Evolutionary conservation across 2,797 vertebrate genomes (phyloP), one percentile per base, ranked within the genome.

Genomic region (Mergus octosetaceus): DNA sequence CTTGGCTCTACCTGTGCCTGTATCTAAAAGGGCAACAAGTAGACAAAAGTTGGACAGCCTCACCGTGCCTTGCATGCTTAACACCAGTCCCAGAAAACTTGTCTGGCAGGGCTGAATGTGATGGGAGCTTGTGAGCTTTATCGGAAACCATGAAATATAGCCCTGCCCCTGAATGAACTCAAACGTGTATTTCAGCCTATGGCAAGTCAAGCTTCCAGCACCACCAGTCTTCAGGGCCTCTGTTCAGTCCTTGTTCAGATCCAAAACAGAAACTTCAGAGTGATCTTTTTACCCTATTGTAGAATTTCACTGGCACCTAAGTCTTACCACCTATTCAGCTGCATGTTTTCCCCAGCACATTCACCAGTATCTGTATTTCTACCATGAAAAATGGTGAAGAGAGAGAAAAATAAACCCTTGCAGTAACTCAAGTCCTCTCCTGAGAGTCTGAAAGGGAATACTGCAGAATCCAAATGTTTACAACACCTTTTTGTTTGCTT

Each of bases 91-190:
- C 15, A 70, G 68, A 57, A 90, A 79, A 19, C 39, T 20, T 74
- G 47, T 68, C 82, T 91, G 61, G 36, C 79, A 80, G 36, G n/a
- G 19, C 65, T 80, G 75, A 89, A 32, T 28, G 32, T 77, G 58
- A 81, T 77, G 49, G 82, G 85, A 89, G 36, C 49, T 65, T 74
- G 11, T 64, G 65, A 87, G 53, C 60, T 89, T 36, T n/a, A 83
- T 77, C 54, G 69, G 87, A 91, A 91, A 6, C 25, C 43, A 69
- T 85, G 73, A 94, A 94, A 91, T 81, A 92, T 13, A 91, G 54
- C 65, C 41, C 34, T 96, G 93, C 12, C 72, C 34, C 41, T 74
- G 34, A 58, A 84, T 61, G 71, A 94, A 80, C 87, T 87, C 54
- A 85, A 89, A 80, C 49, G 24, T 43, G 15, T 70, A 85, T 68